Conservation (phyloP, 1,140 invertebrate species). For the Euschistus heros region DNA sequence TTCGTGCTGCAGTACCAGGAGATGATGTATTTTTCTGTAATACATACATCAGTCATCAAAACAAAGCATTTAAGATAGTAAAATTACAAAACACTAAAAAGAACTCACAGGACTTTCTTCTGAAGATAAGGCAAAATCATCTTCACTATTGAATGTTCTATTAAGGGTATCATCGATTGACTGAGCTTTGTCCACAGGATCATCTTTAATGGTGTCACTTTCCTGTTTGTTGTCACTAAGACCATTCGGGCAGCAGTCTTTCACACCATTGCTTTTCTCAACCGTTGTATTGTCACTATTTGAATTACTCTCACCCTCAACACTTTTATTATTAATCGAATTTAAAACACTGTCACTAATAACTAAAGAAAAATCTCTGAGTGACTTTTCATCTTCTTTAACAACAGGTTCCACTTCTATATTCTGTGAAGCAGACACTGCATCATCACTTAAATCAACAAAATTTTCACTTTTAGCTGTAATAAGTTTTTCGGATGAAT, state of each 20-base stretch:
- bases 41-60: not conserved
- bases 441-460: not conserved
- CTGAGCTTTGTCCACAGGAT: not conserved
- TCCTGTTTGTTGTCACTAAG: not conserved
- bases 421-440: not conserved
- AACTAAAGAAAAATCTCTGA: not conserved
- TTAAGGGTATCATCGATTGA: not conserved
- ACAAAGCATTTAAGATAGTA: not conserved
- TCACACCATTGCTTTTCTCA: not conserved
- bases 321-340: not conserved
- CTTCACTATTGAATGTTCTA: conserved; percentile 2
- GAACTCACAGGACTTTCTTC: conserved; percentile 1
- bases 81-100: not conserved
- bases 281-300: not conserved
- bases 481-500: no score
- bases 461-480: not conserved
- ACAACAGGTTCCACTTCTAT: not conserved
- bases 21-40: not conserved
- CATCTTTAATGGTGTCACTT: not conserved
- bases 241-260: not conserved
- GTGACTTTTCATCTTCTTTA: not conserved
- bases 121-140: not conserved
- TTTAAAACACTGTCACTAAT: conserved; percentile 13
- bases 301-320: not conserved
- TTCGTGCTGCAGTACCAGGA: not conserved